Evolutionary conservation across 2,797 vertebrate species (phyloP).

Genomic region (Geotria australis): DNA sequence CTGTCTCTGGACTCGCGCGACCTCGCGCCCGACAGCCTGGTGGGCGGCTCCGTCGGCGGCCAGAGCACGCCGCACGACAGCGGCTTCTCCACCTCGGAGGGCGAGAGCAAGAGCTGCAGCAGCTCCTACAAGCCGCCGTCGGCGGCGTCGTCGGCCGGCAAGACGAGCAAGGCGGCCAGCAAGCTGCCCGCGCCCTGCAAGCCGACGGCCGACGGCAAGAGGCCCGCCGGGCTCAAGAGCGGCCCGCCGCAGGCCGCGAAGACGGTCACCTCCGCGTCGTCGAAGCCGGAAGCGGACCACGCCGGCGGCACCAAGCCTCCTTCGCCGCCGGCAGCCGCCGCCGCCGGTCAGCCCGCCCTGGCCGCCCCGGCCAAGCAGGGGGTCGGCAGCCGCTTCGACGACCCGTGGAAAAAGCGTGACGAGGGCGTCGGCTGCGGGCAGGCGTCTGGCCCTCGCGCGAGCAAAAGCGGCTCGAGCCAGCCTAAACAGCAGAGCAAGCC

Average conservation of each 20-base stretch:
- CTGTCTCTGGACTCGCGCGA: constrained; percentile 9
- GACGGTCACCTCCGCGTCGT: too few species aligned
- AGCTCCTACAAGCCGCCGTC: not conserved
- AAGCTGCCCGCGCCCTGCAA: not conserved
- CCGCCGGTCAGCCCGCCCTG: too few species aligned
- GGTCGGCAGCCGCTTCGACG: constrained; percentile 23
- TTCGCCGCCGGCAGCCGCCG: too few species aligned
- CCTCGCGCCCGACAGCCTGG: constrained; percentile 8
- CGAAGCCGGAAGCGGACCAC: too few species aligned
- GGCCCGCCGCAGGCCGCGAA: constrained; percentile 8
- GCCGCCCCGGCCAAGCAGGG: too few species aligned
- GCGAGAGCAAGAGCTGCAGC: not conserved
- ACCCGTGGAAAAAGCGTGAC: constrained; percentile 71
- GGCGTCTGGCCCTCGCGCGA: too few species aligned
- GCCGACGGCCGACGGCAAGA: not conserved
- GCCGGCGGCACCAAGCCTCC: too few species aligned
- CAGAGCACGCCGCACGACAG: not conserved
- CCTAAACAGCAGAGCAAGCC: too few species aligned
- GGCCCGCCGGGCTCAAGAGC: constrained; percentile 26
- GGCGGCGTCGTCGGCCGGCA: not conserved
- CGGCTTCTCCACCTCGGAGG: not conserved
- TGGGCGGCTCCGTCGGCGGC: not conserved
- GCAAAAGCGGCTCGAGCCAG: too few species aligned
- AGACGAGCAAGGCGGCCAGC: not conserved
- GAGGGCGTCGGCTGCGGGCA: constrained; percentile 15